Evolutionary conservation across 2,888 invertebrate species (phyloP), one percentile per base, ranked within the genome.

Genomic region (Phania funesta): DNA sequence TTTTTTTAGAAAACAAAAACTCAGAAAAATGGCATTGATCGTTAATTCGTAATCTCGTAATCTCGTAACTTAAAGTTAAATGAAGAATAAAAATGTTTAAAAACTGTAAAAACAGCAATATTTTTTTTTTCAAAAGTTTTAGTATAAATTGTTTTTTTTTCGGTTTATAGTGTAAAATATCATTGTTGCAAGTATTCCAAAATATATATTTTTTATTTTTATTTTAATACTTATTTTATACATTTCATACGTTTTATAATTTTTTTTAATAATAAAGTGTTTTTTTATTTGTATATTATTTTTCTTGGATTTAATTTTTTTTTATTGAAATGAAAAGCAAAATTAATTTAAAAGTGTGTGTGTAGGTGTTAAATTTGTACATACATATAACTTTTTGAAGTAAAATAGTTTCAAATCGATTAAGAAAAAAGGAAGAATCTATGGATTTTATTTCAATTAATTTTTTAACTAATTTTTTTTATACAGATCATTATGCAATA

Each of bases 181-280:
- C 48, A 77, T 77, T 74, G 18, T 58, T 82, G 67, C 67, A 62
- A 77, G 77, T 82, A 77, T 82, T 77, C 77, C 81, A 82, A 74
- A 77, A 82, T 77, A 82, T 77, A 77, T 77, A 35, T 73, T 35
- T 64, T 22, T 32, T 78, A 18, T 64, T 29, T 67, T 9, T 24
- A 18, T 74, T 44, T 54, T 35, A 52, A 24, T 26, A 58, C 11
- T 65, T 73, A 29, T 65, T 65, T 35, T 44, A 48, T 70, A 52
- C 11, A 35, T 38, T 24, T n/a, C 48, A 58, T n/a, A 41, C 44
- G 26, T 65, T 50, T 44, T 65, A 7, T 3, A 35, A 48, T 20
- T 8, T 13, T 13, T 38, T 20, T 62, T 46, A 41, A 9, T 32
- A 54, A 26, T 52, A 60, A 29, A 29, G 62, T 54, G 26, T 48